Base-by-base conservation (phyloP, 2,113 vertebrate genomes). In the Chaenocephalus aceratus region DNA sequence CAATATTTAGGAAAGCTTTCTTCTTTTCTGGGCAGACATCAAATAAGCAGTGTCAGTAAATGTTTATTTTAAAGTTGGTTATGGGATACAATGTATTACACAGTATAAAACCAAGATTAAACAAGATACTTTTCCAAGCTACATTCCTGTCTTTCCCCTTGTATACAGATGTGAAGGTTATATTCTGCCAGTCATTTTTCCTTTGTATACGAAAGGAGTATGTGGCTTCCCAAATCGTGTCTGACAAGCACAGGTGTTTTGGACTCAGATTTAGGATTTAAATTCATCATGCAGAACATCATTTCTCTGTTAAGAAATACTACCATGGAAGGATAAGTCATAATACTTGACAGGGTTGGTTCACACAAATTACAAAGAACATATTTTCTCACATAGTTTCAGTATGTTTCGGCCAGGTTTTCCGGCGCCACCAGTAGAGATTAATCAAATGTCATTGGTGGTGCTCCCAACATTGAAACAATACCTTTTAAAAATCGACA, bases 91-190 rank as follows among this genome's bases (percentile, higher is more conserved):
- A 69, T 82, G 54, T 73, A 26, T 78, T 41, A 62, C 26, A 21
- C 15, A 71, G 23, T 51, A 34, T 58, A 34, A 64, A 75, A 56
- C 51, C 4, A 2, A 67, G 68, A 70, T 49, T 48, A 67, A 82
- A 52, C 26, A 23, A n/a, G 26, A 51, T 49, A n/a, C 34, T 41
- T 23, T 53, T 49, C 58, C 36, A 48, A 30, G 41, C 56, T 53
- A 21, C n/a, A 65, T 45, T 71, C 41, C 53, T 74, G 54, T 80
- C 65, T 60, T 71, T 77, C 52, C n/a, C 10, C 34, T 70, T 64
- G 57, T 68, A 73, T 12, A 80, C 73, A 59, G 59, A 70, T 67
- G n/a, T 72, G 21, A 79, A 67, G 79, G 49, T 77, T 80, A 75
- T 52, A 65, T 46, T 59, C 2, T 53, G 46, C 44, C 12, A 5